Conservation (phyloP, 1,140 invertebrate genomes). For the Pantala flavescens region DNA sequence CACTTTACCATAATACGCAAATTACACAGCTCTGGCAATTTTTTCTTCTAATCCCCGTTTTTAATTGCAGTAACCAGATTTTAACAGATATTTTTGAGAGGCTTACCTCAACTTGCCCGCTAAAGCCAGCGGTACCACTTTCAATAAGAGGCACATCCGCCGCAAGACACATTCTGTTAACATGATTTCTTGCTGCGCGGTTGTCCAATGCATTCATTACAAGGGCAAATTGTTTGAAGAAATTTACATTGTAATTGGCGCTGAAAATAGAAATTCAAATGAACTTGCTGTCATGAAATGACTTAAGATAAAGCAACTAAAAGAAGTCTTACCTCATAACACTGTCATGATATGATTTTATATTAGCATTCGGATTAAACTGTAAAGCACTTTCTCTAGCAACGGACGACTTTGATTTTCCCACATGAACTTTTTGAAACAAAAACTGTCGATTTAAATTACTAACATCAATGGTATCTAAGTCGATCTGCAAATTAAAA, state of each 20-base stretch:
- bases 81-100: background rate
- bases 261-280: constrained; percentile 44
- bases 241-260: constrained; percentile 78
- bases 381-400: constrained; percentile 79
- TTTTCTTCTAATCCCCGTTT: too few relatives aligned
- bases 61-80: background rate
- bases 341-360: constrained; percentile 84
- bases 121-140: constrained; percentile 93
- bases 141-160: constrained; percentile 90
- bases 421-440: constrained; percentile 95
- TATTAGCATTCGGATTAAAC: constrained; percentile 81
- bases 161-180: constrained; percentile 97
- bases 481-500: constrained; percentile 75
- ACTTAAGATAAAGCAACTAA: background rate
- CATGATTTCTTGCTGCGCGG: constrained; percentile 89
- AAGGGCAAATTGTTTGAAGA: constrained; percentile 84
- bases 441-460: constrained; percentile 98
- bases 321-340: constrained; percentile 67
- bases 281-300: too few relatives aligned
- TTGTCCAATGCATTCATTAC: constrained; percentile 98
- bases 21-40: too few relatives aligned
- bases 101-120: constrained; percentile 67
- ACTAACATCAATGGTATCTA: constrained; percentile 99
- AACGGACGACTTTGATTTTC: constrained; percentile 85
- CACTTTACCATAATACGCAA: too few relatives aligned